Base-by-base conservation (phyloP, 35 echinoderm and acorn worm genomes). In the Antedon bifida region DNA sequence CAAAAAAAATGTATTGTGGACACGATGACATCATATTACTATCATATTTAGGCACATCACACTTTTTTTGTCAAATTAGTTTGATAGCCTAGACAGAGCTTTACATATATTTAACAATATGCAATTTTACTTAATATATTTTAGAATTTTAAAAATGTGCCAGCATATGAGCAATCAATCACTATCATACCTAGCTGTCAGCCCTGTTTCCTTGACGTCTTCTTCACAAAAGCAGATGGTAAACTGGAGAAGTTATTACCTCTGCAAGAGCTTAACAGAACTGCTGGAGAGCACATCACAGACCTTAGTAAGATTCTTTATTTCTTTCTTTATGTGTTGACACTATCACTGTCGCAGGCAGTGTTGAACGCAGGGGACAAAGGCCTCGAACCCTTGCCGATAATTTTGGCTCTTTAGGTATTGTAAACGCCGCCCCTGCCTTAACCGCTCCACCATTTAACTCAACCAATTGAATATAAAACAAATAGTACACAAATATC, bases 131-230 rank as follows among this genome's bases (percentile, higher is more conserved):
- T 64, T 64, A 16, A 11, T 64, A 11, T 64, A 16, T 64, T 64
- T 11, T 34, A 89, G 77, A 36, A 80, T 31, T 83, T 83, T 31
- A 78, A 33, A 77, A 81, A 82, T 73, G 82, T 97, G n/a, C 21
- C 44, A 1, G 7, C 39, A 31, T 85, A 85, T 26, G 90, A 97
- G 77, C 85, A 92, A 30, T 34, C 38, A 0, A 75, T 97, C 16
- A 64, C 77, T 23, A 87, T 97, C 0, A 73, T 83, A 13, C 94
- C 94, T 0, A 91, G 88, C 31, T 87, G 87, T 12, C 75, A 78
- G 12, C 87, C 90, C 30, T 83, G 81, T 39, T 87, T 81, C 39
- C 81, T 92, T 44, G 87, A 97, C n/a, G 82, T 97, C 30, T 88
- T 51, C 36, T 92, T 84, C 83, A 84, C 77, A 21, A 73, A 89